Percentiles rank a stretch among this genome's conserved stretches.
Conservation (phyloP, 2,888 invertebrate genomes). For the Noctua janthina region DNA sequence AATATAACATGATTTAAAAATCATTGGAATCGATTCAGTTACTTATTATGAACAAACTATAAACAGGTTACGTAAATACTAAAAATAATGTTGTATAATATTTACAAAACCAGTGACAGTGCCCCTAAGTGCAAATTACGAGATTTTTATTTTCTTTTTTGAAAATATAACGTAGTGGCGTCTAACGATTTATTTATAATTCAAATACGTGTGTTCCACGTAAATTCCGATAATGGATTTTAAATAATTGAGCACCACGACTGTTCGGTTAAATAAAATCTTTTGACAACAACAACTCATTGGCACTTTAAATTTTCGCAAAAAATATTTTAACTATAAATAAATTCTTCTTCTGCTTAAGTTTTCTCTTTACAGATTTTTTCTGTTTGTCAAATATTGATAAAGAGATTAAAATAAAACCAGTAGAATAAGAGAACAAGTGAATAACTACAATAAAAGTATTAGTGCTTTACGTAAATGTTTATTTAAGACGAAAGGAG, state of each 20-base stretch:
- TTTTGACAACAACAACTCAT: too few relatives aligned
- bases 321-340: too few relatives aligned
- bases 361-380: slow-evolving; percentile 87
- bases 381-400: slow-evolving; percentile 70
- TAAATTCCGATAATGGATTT: too few relatives aligned
- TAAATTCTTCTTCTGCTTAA: slow-evolving; percentile 78
- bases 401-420: slow-evolving; percentile 66
- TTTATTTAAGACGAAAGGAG: slow-evolving; percentile 80
- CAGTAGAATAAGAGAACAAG: slow-evolving; percentile 84
- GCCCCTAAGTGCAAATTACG: slow-evolving; percentile 79
- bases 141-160: slow-evolving; percentile 64
- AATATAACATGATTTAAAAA: too few relatives aligned
- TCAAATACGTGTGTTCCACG: slow-evolving; percentile 68
- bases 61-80: too few relatives aligned
- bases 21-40: too few relatives aligned
- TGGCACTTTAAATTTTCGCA: too few relatives aligned
- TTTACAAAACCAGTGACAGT: too few relatives aligned
- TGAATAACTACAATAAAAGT: slow-evolving; percentile 79
- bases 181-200: slow-evolving; percentile 72
- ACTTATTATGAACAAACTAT: too few relatives aligned
- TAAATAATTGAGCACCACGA: too few relatives aligned
- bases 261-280: too few relatives aligned
- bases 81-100: too few relatives aligned
- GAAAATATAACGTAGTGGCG: slow-evolving; percentile 79
- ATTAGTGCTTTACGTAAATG: slow-evolving; percentile 87